A percentile compares a stretch with the other conserved stretches of the same genome.
phyloP scores from a whole-genome alignment of 2,888 invertebrate genomes.

The Autographa gamma region DNA sequence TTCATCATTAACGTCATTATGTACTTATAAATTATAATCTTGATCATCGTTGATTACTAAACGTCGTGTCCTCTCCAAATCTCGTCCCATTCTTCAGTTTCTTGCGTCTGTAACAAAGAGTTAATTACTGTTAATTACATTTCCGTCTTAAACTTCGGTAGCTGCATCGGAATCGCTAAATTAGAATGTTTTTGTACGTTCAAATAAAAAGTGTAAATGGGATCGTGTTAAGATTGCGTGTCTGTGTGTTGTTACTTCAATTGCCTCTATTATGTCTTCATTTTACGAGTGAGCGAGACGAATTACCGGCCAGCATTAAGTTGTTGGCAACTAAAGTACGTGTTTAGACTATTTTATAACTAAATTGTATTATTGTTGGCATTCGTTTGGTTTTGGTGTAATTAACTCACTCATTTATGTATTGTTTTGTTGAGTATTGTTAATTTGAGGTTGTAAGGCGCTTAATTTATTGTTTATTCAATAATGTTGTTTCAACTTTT shows the following conservation, averaged over 20 bases:
- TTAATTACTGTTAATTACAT: constrained; percentile 66
- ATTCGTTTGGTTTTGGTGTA: constrained; percentile 38
- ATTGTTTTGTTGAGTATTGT: constrained; percentile 13
- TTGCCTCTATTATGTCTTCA: constrained; percentile 77
- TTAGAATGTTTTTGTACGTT: constrained; percentile 64
- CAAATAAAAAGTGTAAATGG: constrained; percentile 68
- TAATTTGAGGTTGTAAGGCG: neutral
- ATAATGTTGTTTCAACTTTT: neutral
- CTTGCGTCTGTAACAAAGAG: constrained; percentile 80
- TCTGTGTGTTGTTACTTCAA: constrained; percentile 69
- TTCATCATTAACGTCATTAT: constrained; percentile 70
- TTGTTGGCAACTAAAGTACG: constrained; percentile 50
- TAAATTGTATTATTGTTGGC: constrained; percentile 39
- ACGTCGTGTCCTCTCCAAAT: constrained; percentile 50
- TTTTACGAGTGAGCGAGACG: constrained; percentile 70
- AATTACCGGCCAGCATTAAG: constrained; percentile 54
- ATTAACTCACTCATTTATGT: constrained; percentile 35
- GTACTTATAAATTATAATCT: constrained; percentile 63
- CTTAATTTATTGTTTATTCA: neutral
- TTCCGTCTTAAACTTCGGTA: constrained; percentile 67
- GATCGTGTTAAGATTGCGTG: constrained; percentile 69
- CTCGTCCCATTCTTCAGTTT: constrained; percentile 58
- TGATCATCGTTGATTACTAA: constrained; percentile 63
- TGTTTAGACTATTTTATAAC: constrained; percentile 51
- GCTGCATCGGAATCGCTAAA: constrained; percentile 66